Evolutionary conservation across 2,113 vertebrate species (phyloP).

Genomic region (Gulo gulo): DNA sequence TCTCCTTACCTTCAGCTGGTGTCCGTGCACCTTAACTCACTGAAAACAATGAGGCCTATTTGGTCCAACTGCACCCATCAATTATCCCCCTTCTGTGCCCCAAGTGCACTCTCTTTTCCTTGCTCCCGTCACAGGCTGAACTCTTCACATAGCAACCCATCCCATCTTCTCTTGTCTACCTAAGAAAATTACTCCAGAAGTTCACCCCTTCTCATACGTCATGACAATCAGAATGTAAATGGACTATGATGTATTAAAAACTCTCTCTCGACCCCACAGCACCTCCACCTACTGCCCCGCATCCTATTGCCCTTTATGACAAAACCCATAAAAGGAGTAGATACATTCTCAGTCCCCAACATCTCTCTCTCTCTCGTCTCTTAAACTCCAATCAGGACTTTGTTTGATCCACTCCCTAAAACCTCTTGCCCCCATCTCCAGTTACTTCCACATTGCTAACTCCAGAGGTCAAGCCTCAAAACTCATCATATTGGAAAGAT

Average conservation of each 20-base stretch:
- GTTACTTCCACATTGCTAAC: background rate
- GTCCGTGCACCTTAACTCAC: no score
- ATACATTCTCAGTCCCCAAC: background rate
- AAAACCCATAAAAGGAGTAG: background rate
- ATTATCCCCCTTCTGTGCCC: no score
- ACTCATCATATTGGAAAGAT: background rate
- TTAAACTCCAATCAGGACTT: background rate
- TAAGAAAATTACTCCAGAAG: background rate
- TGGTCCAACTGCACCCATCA: background rate
- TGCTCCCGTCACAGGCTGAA: rapidly evolving
- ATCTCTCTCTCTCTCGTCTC: background rate
- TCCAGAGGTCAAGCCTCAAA: background rate
- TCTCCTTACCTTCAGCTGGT: background rate
- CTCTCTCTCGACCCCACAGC: background rate
- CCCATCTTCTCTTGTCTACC: background rate
- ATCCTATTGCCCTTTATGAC: background rate
- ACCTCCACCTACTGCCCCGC: background rate
- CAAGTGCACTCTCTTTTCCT: background rate
- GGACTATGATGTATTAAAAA: background rate
- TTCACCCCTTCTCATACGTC: no score
- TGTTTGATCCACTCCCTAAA: background rate
- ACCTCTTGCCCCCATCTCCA: background rate
- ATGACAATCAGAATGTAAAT: background rate
- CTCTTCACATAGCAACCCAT: background rate
- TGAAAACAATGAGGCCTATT: background rate